Evolutionary conservation across 2,797 vertebrate genomes (phyloP).

Genomic region (Lithobates pipiens): DNA sequence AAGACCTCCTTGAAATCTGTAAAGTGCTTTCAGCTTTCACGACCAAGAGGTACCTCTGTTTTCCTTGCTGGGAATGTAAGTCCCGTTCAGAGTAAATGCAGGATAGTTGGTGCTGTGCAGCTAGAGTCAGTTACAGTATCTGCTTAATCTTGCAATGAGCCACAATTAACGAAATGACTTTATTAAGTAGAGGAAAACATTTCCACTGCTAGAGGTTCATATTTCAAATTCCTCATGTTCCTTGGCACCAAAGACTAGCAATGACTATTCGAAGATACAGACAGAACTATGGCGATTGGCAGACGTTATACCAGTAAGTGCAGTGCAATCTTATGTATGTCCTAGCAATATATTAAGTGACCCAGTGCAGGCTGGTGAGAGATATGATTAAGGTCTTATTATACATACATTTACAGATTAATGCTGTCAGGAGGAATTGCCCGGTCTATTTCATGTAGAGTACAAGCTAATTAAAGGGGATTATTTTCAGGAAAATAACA

Average conservation of each 20-base stretch:
- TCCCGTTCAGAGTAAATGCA: neutral
- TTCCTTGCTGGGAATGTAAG: constrained; percentile 7
- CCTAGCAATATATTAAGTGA: constrained; percentile 32
- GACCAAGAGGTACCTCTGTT: constrained; percentile 21
- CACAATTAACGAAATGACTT: constrained; percentile 32
- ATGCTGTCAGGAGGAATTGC: constrained; percentile 18
- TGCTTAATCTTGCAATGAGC: constrained; percentile 30
- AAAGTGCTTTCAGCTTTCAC: constrained; percentile 45
- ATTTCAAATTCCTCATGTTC: constrained; percentile 27
- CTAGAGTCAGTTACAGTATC: constrained; percentile 24
- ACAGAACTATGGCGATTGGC: constrained; percentile 18
- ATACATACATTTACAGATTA: constrained; percentile 44
- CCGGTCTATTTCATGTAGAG: constrained; percentile 30
- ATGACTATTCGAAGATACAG: neutral
- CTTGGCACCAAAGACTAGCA: constrained; percentile 5
- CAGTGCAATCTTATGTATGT: constrained; percentile 33
- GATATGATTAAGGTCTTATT: constrained; percentile 38
- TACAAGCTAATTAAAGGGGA: constrained; percentile 34
- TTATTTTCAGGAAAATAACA: constrained; percentile 36
- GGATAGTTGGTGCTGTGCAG: neutral
- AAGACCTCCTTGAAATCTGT: constrained; percentile 52
- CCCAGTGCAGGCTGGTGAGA: constrained; percentile 19
- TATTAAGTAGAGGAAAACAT: constrained; percentile 34
- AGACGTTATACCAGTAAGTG: constrained; percentile 7
- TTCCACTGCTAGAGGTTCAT: constrained; percentile 9